Conservation (phyloP, 2,888 invertebrate genomes). For the Zonitis immaculata region DNA sequence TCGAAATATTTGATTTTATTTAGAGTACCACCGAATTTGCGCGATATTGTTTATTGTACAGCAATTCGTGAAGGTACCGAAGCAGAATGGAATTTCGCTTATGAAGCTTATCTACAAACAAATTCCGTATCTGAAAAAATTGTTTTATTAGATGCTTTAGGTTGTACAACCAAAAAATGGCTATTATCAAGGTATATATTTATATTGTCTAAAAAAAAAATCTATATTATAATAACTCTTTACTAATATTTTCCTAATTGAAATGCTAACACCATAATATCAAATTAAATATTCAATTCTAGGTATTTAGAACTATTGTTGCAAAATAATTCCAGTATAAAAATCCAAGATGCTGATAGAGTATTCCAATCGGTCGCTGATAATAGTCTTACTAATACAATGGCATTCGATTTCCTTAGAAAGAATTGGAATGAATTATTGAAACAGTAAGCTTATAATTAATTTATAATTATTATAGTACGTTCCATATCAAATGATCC, state of each 20-base stretch:
- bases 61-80: slow-evolving; percentile 59
- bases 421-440: slow-evolving; percentile 50
- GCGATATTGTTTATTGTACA: slow-evolving; percentile 61
- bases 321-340: slow-evolving; percentile 49
- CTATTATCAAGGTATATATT: slow-evolving; percentile 51
- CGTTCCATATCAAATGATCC: no score
- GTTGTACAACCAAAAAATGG: slow-evolving; percentile 56
- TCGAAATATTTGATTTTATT: slow-evolving; percentile 21
- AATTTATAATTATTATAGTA: no score
- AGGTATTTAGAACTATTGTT: slow-evolving; percentile 35
- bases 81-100: slow-evolving; percentile 65
- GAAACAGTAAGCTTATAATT: slow-evolving; percentile 46
- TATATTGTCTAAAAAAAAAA: no score
- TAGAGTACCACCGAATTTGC: slow-evolving; percentile 60
- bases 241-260: slow-evolving; percentile 17
- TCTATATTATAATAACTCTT: no score
- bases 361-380: slow-evolving; percentile 56
- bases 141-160: slow-evolving; percentile 54
- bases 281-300: slow-evolving; percentile 4
- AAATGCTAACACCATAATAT: slow-evolving; percentile 13
- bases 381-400: slow-evolving; percentile 56
- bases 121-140: slow-evolving; percentile 59
- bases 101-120: slow-evolving; percentile 50
- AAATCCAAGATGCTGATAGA: slow-evolving; percentile 58
- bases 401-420: slow-evolving; percentile 58